Evolutionary conservation across 2,113 vertebrate species (phyloP).

Genomic region (Leptobrachium leishanense): DNA sequence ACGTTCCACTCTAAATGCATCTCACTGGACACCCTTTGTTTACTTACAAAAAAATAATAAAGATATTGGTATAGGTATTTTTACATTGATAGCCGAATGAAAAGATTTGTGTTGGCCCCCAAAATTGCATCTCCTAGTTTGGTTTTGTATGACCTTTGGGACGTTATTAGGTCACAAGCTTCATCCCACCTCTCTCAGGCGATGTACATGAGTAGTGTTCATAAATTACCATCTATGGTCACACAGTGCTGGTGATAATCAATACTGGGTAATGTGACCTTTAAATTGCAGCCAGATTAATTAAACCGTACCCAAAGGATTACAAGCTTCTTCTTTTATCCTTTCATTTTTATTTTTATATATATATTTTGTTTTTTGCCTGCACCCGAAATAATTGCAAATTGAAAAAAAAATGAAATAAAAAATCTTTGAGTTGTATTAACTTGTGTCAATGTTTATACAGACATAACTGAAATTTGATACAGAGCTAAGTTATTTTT

Average conservation of each 20-base stretch:
- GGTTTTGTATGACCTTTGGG: too few relatives aligned
- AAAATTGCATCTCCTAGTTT: too few relatives aligned
- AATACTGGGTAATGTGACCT: conserved; percentile 9
- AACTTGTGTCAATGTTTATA: conserved; percentile 73
- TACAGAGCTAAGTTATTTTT: conserved; percentile 82
- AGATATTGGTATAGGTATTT: too few relatives aligned
- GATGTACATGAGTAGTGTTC: not conserved
- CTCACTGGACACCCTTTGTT: too few relatives aligned
- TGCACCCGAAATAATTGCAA: conserved; percentile 36
- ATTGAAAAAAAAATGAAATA: conserved; percentile 58
- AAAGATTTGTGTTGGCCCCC: too few relatives aligned
- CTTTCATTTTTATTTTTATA: conserved; percentile 56
- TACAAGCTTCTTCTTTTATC: conserved; percentile 1
- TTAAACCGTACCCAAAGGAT: conserved; percentile 62
- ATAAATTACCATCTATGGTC: not conserved
- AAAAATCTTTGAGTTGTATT: conserved; percentile 59
- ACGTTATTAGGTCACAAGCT: too few relatives aligned
- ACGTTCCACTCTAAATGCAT: not conserved
- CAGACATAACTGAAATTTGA: conserved; percentile 78
- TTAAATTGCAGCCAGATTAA: conserved; percentile 51
- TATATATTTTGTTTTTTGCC: conserved; percentile 26
- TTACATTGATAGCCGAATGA: too few relatives aligned
- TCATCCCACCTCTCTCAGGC: not conserved
- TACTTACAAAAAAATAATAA: not conserved
- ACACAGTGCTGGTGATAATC: not conserved